phyloP scores from a whole-genome alignment of 1,140 invertebrate species.

The Spodoptera litura region DNA sequence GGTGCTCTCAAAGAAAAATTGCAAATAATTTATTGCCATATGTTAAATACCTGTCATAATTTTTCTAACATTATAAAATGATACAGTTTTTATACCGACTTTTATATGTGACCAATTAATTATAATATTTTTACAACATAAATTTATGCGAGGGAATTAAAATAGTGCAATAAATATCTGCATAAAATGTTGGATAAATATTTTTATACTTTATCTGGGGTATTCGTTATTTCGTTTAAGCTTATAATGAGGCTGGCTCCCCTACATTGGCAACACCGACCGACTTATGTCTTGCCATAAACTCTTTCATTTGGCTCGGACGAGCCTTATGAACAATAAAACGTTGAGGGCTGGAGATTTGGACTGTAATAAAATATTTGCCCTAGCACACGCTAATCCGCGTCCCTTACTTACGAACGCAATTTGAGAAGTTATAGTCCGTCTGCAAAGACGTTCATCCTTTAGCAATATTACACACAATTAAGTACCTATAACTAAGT shows the following conservation, averaged over 20 bases:
- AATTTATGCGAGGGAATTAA: not conserved
- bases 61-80: conserved; percentile 8
- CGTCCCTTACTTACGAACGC: conserved; percentile 81
- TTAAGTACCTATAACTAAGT: conserved; percentile 1
- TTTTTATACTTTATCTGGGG: not conserved
- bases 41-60: conserved; percentile 12
- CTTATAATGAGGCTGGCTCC: conserved; percentile 58
- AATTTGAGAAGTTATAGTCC: conserved; percentile 83
- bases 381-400: conserved; percentile 83
- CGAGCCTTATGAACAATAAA: conserved; percentile 86
- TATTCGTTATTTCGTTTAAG: conserved; percentile 45
- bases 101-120: not conserved
- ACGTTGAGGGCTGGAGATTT: conserved; percentile 84
- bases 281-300: conserved; percentile 83
- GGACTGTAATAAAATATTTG: conserved; percentile 86
- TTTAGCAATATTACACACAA: conserved; percentile 41
- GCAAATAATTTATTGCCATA: conserved; percentile 21
- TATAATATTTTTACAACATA: not conserved
- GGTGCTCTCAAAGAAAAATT: conserved; percentile 41
- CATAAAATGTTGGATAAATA: not conserved
- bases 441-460: conserved; percentile 47
- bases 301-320: conserved; percentile 85
- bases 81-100: not conserved
- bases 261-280: conserved; percentile 71
- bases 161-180: not conserved